Evolutionary conservation across 2,888 invertebrate species (phyloP).

Genomic region (Sussaba pulchella): DNA sequence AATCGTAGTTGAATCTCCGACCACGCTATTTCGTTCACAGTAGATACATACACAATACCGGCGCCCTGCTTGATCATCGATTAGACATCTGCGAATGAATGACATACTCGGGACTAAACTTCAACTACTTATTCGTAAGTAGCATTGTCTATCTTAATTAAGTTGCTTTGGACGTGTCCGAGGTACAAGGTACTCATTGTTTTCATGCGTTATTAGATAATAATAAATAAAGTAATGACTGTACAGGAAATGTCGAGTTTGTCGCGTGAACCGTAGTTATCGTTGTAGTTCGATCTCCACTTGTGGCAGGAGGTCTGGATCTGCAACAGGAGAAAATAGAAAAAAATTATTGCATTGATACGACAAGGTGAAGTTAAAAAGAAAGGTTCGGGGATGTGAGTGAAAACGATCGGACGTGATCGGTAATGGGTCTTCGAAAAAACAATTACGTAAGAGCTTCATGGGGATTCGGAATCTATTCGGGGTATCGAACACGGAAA

Average conservation of each 20-base stretch:
- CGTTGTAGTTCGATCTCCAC: slow-evolving; percentile 80
- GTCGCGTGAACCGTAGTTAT: slow-evolving; percentile 59
- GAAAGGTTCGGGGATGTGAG: background rate
- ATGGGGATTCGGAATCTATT: slow-evolving; percentile 11
- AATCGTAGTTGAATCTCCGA: slow-evolving; percentile 42
- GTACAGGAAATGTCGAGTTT: slow-evolving; percentile 56
- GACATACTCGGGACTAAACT: background rate
- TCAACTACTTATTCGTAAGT: background rate
- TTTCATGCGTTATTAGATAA: slow-evolving; percentile 9
- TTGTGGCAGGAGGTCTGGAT: slow-evolving; percentile 81
- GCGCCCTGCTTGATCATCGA: slow-evolving; percentile 1
- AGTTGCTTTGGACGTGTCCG: slow-evolving; percentile 33
- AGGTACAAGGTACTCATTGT: slow-evolving; percentile 55
- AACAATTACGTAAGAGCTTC: slow-evolving; percentile 10
- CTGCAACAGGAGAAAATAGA: slow-evolving; percentile 76
- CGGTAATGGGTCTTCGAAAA: slow-evolving; percentile 5
- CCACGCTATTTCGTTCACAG: slow-evolving; percentile 3
- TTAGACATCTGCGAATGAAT: slow-evolving; percentile 7
- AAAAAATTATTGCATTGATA: slow-evolving; percentile 16
- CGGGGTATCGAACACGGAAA: background rate
- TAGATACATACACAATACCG: slow-evolving; percentile 17
- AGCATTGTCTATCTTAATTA: slow-evolving; percentile 21
- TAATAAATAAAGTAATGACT: slow-evolving; percentile 55
- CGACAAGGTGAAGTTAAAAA: background rate
- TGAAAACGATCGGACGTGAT: background rate